Conservation (phyloP, 2,797 vertebrate species). For the Malurus splendens region DNA sequence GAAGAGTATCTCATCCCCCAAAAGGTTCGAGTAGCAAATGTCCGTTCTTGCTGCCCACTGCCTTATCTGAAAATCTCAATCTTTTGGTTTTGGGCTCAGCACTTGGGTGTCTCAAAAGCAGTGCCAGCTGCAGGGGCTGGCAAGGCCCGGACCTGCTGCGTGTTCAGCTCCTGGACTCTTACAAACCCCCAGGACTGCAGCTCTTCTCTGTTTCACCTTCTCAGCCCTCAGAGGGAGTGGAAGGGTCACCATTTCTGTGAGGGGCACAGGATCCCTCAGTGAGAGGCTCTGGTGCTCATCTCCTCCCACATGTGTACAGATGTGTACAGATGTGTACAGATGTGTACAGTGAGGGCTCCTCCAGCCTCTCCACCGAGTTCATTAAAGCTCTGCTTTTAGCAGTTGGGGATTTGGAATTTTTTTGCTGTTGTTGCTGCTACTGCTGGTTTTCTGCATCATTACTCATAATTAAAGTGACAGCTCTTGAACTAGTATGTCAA, state of each 20-base stretch:
- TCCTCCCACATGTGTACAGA: rapidly evolving
- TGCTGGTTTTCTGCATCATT: constrained; percentile 24
- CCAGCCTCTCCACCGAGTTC: not conserved
- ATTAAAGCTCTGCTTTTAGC: not conserved
- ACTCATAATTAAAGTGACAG: constrained; percentile 38
- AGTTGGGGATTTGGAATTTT: not conserved
- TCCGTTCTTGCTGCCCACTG: not conserved
- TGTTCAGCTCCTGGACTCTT: not conserved
- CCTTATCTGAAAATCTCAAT: not conserved
- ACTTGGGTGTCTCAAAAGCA: not conserved
- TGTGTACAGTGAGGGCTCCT: not conserved
- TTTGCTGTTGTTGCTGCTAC: not conserved
- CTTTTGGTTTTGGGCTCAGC: not conserved
- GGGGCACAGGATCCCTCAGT: not conserved
- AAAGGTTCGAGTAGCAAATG: not conserved
- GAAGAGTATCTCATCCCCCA: not conserved
- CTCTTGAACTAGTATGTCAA: constrained; percentile 44
- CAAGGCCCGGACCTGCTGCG: not conserved
- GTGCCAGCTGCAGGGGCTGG: not conserved
- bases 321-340: rapidly evolving
- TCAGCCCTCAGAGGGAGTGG: not conserved
- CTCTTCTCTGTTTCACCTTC: not conserved
- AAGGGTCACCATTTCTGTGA: not conserved
- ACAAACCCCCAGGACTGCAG: not conserved
- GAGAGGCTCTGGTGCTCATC: not conserved